Base-by-base conservation (phyloP, 2,888 invertebrate genomes). In the Catocala sponsa region DNA sequence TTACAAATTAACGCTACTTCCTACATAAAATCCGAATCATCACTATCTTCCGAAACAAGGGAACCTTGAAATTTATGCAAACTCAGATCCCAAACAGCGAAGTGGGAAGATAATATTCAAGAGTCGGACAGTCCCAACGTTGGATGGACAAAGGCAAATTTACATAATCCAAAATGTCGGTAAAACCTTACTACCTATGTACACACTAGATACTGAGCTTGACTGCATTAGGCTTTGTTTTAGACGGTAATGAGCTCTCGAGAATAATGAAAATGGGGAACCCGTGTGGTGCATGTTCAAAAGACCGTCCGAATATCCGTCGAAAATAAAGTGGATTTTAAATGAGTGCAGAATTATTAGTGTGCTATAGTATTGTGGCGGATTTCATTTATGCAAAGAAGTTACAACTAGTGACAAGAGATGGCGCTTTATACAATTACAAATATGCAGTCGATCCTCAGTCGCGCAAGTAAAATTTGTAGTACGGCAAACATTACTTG, bases 31-130 rank as follows among this genome's bases (percentile, higher is more conserved):
- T 60, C 35, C 38, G 4, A 6, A 38, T 25, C 9, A 47, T 60
- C 56, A 61, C 55, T 64, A 54, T 55, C 58, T 47, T 6, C 12
- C 72, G 70, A 73, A 80, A 79, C 81, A 80, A 71, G 72, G 42
- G 63, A 70, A 59, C 46, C 13, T 60, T 52, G 59, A 74, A 83
- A 83, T 83, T 74, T 83, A 83, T 83, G 83, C 83, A 80, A 82
- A 82, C 76, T 70, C 72, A 54, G 59, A 63, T 51, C 57, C 76
- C 78, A 72, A 72, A 79, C 76, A 78, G 68, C 62, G 66, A 73
- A 69, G 76, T 64, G 62, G 13, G 72, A 65, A 81, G 81, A 82
- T 83, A 83, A 82, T 80, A 80, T 78, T 74, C 78, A 71, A 77
- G 75, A 76, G 73, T 72, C 50, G 47, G 72, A 68, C 68, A 15